Conservation (phyloP, 1,140 invertebrate species). For the Lordiphosa stackelbergi region DNA sequence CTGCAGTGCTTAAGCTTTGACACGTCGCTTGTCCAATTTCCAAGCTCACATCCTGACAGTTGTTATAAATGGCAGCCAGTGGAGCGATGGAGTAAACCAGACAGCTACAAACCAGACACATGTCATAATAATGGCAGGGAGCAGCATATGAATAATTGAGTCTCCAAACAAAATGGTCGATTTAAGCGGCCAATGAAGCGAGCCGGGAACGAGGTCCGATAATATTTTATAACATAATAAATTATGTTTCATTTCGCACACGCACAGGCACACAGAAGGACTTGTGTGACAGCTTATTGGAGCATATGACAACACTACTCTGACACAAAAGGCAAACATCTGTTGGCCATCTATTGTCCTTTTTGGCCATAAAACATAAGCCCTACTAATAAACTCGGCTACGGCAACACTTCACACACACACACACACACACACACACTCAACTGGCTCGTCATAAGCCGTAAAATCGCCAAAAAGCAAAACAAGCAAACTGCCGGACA, state of each 20-base stretch:
- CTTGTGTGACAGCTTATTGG: conserved; percentile 68
- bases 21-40: conserved; percentile 48
- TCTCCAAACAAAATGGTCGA: conserved; percentile 68
- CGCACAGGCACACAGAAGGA: conserved; percentile 1
- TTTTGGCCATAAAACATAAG: conserved; percentile 71
- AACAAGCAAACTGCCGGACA: conserved; percentile 66
- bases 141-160: conserved; percentile 66
- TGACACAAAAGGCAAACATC: conserved; percentile 70
- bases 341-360: conserved; percentile 73
- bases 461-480: conserved; percentile 75
- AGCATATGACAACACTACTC: conserved; percentile 65
- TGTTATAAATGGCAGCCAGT: conserved; percentile 65
- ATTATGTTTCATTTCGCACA: conserved; percentile 59
- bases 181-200: conserved; percentile 72
- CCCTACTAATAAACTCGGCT: conserved; percentile 71
- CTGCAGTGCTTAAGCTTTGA: conserved; percentile 67
- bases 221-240: conserved; percentile 76
- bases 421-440: conserved; percentile 25
- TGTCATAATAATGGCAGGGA: conserved; percentile 56
- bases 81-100: conserved; percentile 30
- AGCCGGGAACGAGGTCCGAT: conserved; percentile 41
- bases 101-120: conserved; percentile 70
- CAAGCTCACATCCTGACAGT: conserved; percentile 67
- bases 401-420: conserved; percentile 55
- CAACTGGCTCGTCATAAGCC: conserved; percentile 67